Evolutionary conservation across 2,888 invertebrate genomes (phyloP).

Genomic region (Neuroscelio doddi): DNA sequence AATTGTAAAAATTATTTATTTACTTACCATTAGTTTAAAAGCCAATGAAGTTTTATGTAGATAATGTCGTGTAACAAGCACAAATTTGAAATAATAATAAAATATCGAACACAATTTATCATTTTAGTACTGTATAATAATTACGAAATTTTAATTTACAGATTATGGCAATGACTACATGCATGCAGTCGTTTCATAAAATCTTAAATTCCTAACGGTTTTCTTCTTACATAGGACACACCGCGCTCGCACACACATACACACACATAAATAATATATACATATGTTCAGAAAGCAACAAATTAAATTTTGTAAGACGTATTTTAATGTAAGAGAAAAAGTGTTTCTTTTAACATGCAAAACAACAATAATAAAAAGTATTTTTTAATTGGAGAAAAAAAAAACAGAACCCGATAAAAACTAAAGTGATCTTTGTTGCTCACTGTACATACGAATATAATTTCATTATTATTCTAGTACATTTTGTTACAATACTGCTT

Average conservation of each 20-base stretch:
- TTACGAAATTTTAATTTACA: slow-evolving; percentile 9
- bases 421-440: neutral
- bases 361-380: no score
- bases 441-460: neutral
- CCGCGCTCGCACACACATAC: neutral
- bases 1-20: neutral
- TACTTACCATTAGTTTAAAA: neutral
- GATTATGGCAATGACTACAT: slow-evolving; percentile 6
- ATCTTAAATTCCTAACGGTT: neutral
- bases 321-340: neutral
- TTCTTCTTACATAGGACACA: slow-evolving; percentile 4
- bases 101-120: no score
- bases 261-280: neutral
- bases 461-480: no score
- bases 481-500: slow-evolving; percentile 2
- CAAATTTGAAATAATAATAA: no score
- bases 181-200: slow-evolving; percentile 3
- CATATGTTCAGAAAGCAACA: slow-evolving; percentile 1
- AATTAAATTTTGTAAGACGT: no score
- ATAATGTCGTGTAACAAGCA: no score
- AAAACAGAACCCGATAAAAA: neutral
- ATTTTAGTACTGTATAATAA: slow-evolving; percentile 4
- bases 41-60: neutral
- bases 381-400: neutral
- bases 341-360: neutral